phyloP scores from a whole-genome alignment of 2,888 invertebrate species.

The Eupithecia centaureata region DNA sequence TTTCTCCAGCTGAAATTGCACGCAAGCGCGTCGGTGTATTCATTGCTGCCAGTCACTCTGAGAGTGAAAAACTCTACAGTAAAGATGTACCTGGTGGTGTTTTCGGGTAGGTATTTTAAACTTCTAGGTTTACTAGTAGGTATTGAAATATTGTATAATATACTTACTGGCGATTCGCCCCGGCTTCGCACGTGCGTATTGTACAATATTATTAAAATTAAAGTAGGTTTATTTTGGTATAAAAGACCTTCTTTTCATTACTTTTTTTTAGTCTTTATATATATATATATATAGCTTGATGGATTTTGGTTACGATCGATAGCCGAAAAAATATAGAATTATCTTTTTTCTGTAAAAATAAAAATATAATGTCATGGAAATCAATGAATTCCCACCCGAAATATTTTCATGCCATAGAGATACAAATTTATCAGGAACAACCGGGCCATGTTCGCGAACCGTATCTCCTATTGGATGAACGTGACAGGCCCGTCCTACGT shows the following conservation, averaged over 20 bases:
- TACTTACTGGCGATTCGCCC: too few relatives aligned
- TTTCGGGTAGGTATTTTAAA: conserved; percentile 52
- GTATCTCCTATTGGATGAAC: conserved; percentile 73
- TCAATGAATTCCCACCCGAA: not conserved
- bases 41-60: conserved; percentile 80
- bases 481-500: conserved; percentile 67
- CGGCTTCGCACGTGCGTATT: too few relatives aligned
- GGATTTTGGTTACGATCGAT: too few relatives aligned
- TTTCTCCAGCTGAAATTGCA: conserved; percentile 13
- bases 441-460: conserved; percentile 71
- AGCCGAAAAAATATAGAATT: too few relatives aligned
- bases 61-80: conserved; percentile 77
- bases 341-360: too few relatives aligned
- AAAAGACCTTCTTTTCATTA: too few relatives aligned
- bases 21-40: conserved; percentile 67
- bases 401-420: not conserved
- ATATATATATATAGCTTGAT: too few relatives aligned
- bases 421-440: conserved; percentile 57
- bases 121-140: not conserved
- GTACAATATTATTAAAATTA: too few relatives aligned
- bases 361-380: not conserved
- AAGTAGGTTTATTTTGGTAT: too few relatives aligned
- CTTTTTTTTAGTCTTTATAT: too few relatives aligned
- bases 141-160: too few relatives aligned
- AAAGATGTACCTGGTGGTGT: conserved; percentile 55